Evolutionary conservation across 2,888 invertebrate species (phyloP).

Genomic region (Cataglyphis cursor): DNA sequence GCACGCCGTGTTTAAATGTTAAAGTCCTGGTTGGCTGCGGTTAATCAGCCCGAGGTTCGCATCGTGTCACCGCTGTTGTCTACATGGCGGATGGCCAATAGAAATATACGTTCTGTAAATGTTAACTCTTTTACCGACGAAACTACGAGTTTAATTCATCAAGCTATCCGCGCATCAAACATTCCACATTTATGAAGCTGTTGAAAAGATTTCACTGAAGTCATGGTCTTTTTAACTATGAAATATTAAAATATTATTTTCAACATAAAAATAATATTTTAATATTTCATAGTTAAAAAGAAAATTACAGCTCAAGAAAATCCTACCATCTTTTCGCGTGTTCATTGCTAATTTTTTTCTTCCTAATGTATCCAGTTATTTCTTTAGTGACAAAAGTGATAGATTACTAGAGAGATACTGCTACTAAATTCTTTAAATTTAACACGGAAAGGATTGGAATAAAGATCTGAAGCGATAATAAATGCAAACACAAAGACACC

Average conservation of each 20-base stretch:
- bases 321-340: background rate
- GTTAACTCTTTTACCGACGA: constrained; percentile 33
- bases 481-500: background rate
- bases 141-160: background rate
- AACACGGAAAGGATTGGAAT: background rate
- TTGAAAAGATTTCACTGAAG: background rate
- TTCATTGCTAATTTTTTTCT: background rate
- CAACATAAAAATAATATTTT: background rate
- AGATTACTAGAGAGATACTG: background rate
- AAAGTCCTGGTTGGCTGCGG: constrained; percentile 58
- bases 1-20: constrained; percentile 67
- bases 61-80: constrained; percentile 64
- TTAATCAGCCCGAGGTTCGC: constrained; percentile 57
- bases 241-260: too few species aligned
- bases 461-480: background rate
- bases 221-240: too few species aligned
- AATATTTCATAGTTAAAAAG: background rate
- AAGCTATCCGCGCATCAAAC: background rate
- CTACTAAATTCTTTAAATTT: background rate
- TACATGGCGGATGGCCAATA: constrained; percentile 69
- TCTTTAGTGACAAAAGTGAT: background rate
- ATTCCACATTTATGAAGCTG: background rate
- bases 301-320: background rate
- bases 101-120: constrained; percentile 66
- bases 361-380: background rate